Percentiles rank a stretch among this genome's conserved stretches.
Evolutionary conservation across 2,888 invertebrate species (phyloP).

Genomic region (Terebella lapidaria): DNA sequence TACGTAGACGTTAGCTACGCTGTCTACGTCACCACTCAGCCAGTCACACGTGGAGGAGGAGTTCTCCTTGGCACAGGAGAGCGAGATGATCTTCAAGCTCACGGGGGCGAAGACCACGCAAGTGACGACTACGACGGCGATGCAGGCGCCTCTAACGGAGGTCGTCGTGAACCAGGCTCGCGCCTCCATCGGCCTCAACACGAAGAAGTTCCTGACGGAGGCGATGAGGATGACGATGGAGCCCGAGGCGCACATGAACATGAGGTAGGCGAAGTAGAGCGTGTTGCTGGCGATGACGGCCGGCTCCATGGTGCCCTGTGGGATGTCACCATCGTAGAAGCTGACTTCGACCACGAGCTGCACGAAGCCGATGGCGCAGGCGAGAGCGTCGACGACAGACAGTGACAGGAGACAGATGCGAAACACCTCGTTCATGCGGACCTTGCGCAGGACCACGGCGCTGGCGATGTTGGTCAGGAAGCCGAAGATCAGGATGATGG

Average conservation of each 20-base stretch:
- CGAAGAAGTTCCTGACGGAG: not conserved
- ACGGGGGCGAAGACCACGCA: too few species aligned
- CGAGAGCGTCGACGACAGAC: not conserved
- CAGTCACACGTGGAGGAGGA: too few species aligned
- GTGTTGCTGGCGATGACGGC: not conserved
- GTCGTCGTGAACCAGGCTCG: not conserved
- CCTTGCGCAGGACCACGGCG: not conserved
- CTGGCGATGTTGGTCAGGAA: not conserved
- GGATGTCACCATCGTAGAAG: not conserved
- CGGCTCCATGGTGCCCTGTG: not conserved
- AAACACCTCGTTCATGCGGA: not conserved
- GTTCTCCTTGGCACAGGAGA: too few species aligned
- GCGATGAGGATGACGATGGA: not conserved
- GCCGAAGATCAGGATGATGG: not conserved
- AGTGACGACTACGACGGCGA: too few species aligned
- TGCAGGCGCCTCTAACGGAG: too few species aligned
- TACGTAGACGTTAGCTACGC: slow-evolving; percentile 1
- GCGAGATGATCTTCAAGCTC: too few species aligned
- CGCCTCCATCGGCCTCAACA: not conserved
- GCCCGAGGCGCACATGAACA: not conserved
- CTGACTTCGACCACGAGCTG: not conserved
- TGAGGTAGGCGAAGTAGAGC: not conserved
- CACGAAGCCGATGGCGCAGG: not conserved
- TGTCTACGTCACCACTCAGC: too few species aligned
- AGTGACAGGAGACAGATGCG: not conserved